Evolutionary conservation across 2,888 invertebrate species (phyloP).

Genomic region (Linhomoeus sp.): DNA sequence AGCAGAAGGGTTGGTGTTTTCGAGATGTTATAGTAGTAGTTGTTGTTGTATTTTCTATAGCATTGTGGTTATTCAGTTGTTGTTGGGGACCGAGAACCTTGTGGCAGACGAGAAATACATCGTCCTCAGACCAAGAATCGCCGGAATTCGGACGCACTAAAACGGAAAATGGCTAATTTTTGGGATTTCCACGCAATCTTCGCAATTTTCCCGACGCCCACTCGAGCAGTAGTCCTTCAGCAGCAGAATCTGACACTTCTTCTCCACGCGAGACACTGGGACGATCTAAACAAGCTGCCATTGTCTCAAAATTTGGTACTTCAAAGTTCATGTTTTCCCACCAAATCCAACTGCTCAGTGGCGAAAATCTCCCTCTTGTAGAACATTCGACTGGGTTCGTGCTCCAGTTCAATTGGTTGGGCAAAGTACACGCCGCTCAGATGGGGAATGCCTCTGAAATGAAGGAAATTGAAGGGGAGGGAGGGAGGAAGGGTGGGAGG

Average conservation of each 20-base stretch:
- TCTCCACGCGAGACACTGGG: conserved; percentile 69
- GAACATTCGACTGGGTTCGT: conserved; percentile 42
- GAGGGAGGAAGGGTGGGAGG: too few species aligned
- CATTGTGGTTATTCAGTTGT: too few species aligned
- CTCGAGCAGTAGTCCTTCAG: conserved; percentile 69
- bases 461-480: conserved; percentile 26
- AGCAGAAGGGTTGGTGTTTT: background rate
- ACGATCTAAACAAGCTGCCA: conserved; percentile 35
- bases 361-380: conserved; percentile 65
- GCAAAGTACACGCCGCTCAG: conserved; percentile 87
- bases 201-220: conserved; percentile 61
- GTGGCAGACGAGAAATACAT: conserved; percentile 49
- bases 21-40: too few species aligned
- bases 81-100: conserved; percentile 4
- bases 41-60: too few species aligned
- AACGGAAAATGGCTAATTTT: too few species aligned
- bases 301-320: too few species aligned
- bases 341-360: conserved; percentile 45
- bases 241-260: conserved; percentile 71
- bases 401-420: conserved; percentile 63
- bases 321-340: too few species aligned
- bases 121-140: too few species aligned
- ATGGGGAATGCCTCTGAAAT: conserved; percentile 58
- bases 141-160: too few species aligned
- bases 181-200: too few species aligned